Percentiles rank a stretch among this genome's conserved stretches.
Evolutionary conservation across 2,888 invertebrate species (phyloP).

Genomic region (Crematogaster levior): DNA sequence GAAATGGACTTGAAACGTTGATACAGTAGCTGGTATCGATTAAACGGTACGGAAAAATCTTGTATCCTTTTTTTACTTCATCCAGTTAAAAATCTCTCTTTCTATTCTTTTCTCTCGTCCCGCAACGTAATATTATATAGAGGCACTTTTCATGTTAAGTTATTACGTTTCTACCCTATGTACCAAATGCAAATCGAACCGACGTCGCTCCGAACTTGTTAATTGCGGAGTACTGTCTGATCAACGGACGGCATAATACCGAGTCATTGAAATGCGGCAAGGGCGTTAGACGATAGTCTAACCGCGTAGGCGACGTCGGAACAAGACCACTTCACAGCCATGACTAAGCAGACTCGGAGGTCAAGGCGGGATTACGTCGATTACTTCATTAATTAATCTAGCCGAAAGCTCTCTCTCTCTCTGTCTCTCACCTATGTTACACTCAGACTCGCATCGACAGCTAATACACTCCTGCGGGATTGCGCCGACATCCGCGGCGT

Average conservation of each 20-base stretch:
- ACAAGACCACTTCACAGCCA: conserved; percentile 33
- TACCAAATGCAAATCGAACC: neutral
- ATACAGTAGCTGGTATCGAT: neutral
- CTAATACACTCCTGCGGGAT: conserved; percentile 11
- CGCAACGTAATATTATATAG: neutral
- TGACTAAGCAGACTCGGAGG: conserved; percentile 37
- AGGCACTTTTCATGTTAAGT: neutral
- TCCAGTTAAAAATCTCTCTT: neutral
- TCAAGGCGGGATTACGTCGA: conserved; percentile 44
- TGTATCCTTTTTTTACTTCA: neutral
- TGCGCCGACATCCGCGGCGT: conserved; percentile 1
- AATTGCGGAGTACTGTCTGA: conserved; percentile 51
- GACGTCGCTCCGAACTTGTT: conserved; percentile 38
- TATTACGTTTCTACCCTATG: conserved; percentile 5
- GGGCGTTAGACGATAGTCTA: conserved; percentile 29
- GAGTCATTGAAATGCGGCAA: conserved; percentile 44
- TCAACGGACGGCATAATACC: conserved; percentile 45
- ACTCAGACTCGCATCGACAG: conserved; percentile 7
- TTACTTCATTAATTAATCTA: conserved; percentile 56
- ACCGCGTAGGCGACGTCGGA: conserved; percentile 35
- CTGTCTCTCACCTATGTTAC: neutral
- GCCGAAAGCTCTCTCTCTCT: neutral
- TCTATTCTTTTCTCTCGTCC: neutral
- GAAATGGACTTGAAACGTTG: neutral
- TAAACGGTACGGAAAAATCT: neutral